Evolutionary conservation across 2,888 invertebrate genomes (phyloP), one percentile per base, ranked within the genome.

Genomic region (Athalia cordata): DNA sequence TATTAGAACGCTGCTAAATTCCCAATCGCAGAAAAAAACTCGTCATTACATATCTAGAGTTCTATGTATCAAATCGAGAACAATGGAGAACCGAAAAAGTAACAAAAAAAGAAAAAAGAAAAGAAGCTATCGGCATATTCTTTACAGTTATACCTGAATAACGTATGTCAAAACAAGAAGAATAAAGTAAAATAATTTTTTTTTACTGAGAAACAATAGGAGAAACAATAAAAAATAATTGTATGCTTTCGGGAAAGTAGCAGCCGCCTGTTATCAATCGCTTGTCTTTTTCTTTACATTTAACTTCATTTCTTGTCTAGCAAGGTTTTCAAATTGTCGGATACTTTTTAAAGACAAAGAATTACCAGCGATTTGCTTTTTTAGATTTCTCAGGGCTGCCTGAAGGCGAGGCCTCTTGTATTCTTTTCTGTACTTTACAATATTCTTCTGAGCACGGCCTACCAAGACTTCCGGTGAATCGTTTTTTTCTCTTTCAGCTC

Each of bases 1-100:
- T 15, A 62, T 15, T 9, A 64, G 5, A 67, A 67, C 15, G 15
- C 49, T 67, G 29, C 50, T 67, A 50, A 67, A 67, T 67, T 67
- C 67, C 67, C 50, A 15, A 67, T 67, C 15, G 50, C 67, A 67
- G 50, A 67, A 15, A 9, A 50, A n/a, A 4, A 15, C 11, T 11
- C 8, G 66, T 66, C n/a, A 11, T n/a, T 55, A n/a, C 55, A n/a
- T n/a, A 11, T 55, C n/a, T 55, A 8, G 8, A 55, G 3, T 55
- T 55, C n/a, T n/a, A 11, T n/a, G 4, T 55, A 55, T 29, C 9
- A 55, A 55, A 55, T 55, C 55, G 55, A 55, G n/a, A 55, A 11
- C 55, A 55, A 11, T 0, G 4, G 55, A 8, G 55, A 55, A 55
- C 47, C 8, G 49, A 66, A 13, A 66, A 66, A n/a, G 15, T 49